These are phyloP conservation scores for Drosophila demipolita DNA, from an alignment of 2,888 invertebrate genomes.

Conservation along the genomic window DNA sequence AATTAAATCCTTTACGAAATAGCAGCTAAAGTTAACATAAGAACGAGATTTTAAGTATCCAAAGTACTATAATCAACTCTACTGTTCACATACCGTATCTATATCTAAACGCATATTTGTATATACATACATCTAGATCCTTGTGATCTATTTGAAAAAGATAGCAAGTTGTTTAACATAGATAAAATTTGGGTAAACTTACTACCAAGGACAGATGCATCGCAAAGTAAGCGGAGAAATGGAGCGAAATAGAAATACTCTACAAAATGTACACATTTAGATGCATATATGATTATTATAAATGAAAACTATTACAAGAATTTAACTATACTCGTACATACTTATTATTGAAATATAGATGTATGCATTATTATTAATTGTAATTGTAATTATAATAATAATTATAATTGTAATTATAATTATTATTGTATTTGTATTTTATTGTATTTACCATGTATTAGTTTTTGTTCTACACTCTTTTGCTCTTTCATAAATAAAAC, in stretches of 20 bases:
- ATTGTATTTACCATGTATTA: slow-evolving; percentile 79
- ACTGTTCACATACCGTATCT: slow-evolving; percentile 30
- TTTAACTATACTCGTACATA: slow-evolving; percentile 68
- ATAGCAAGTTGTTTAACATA: slow-evolving; percentile 20
- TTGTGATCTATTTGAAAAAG: not conserved
- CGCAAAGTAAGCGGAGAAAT: slow-evolving; percentile 1
- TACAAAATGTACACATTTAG: slow-evolving; percentile 37
- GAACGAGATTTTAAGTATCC: slow-evolving; percentile 29
- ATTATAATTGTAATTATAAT: slow-evolving; percentile 58
- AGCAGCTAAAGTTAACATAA: slow-evolving; percentile 22
- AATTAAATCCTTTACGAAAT: slow-evolving; percentile 11
- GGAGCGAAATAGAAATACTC: slow-evolving; percentile 18
- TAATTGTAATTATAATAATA: slow-evolving; percentile 65
- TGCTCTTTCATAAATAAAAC: slow-evolving; percentile 82
- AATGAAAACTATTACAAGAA: slow-evolving; percentile 47
- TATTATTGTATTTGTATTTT: slow-evolving; percentile 83
- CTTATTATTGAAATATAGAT: slow-evolving; percentile 61
- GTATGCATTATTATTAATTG: slow-evolving; percentile 67
- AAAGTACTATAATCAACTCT: slow-evolving; percentile 9
- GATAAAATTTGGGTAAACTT: slow-evolving; percentile 22
- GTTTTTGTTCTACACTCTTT: slow-evolving; percentile 83
- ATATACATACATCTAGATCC: slow-evolving; percentile 19
- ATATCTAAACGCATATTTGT: slow-evolving; percentile 16
- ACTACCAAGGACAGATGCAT: slow-evolving; percentile 8
- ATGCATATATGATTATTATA: slow-evolving; percentile 41